A percentile compares a stretch with the other conserved stretches of the same genome.
Conservation (phyloP, 2,888 invertebrate species). For the Busseola fusca region DNA sequence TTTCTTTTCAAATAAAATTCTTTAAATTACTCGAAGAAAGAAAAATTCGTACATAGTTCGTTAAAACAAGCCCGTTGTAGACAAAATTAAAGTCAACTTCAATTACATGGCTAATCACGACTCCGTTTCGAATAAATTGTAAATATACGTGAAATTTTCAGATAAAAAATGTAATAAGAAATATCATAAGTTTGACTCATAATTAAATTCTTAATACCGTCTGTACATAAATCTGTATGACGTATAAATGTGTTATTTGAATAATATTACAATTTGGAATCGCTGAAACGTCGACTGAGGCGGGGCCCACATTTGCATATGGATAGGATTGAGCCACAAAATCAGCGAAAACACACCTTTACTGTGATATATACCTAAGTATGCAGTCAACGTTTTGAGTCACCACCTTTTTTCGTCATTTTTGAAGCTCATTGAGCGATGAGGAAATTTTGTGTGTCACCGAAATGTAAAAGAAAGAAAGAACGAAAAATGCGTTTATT, state of each 20-base stretch:
- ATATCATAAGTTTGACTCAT: conserved; percentile 61
- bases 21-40: conserved; percentile 52
- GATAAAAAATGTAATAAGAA: conserved; percentile 60
- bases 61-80: conserved; percentile 43
- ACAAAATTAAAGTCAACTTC: conserved; percentile 57
- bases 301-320: conserved; percentile 73
- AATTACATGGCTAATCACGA: conserved; percentile 52
- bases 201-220: conserved; percentile 72
- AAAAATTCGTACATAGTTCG: conserved; percentile 45
- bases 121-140: conserved; percentile 42
- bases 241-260: conserved; percentile 76
- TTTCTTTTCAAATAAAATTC: conserved; percentile 45
- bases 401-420: too few species aligned
- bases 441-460: too few species aligned
- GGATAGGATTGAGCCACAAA: conserved; percentile 50
- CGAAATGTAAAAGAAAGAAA: too few species aligned
- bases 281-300: conserved; percentile 68
- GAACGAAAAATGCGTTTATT: too few species aligned
- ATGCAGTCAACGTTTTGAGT: not conserved
- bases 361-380: not conserved
- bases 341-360: conserved; percentile 11
- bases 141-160: conserved; percentile 40
- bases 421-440: too few species aligned
- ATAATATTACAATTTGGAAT: conserved; percentile 79
- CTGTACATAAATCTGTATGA: conserved; percentile 73